Percentiles rank a stretch among this genome's conserved stretches.
phyloP scores from a whole-genome alignment of 2,888 invertebrate genomes.

The Hydrotaea cyrtoneurina region DNA sequence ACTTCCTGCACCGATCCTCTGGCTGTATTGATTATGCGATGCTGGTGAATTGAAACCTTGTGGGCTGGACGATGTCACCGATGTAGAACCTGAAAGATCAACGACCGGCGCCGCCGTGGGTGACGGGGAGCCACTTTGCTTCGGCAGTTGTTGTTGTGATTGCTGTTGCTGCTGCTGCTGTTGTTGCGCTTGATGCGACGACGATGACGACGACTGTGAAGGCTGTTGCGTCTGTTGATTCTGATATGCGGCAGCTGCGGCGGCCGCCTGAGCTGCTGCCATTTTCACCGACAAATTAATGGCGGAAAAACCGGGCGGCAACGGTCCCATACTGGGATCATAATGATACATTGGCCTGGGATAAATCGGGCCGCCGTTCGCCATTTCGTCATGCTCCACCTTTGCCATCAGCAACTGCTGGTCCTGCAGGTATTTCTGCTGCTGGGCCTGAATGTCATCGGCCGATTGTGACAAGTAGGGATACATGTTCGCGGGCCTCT shows the following conservation, averaged over 20 bases:
- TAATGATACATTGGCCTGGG: conserved; percentile 93
- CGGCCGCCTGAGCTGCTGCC: conserved; percentile 80
- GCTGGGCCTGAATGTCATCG: conserved; percentile 83
- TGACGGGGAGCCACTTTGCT: conserved; percentile 84
- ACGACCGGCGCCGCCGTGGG: conserved; percentile 84
- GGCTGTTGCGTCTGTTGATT: conserved; percentile 76
- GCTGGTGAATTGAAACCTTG: conserved; percentile 84
- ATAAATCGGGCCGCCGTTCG: conserved; percentile 85
- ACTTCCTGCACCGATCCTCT: conserved; percentile 83
- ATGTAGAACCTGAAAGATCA: conserved; percentile 90
- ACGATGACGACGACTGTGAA: conserved; percentile 74
- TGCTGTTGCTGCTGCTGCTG: conserved; percentile 81
- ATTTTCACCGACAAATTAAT: conserved; percentile 93
- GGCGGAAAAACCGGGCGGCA: conserved; percentile 89
- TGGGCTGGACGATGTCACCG: conserved; percentile 91
- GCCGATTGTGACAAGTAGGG: conserved; percentile 83
- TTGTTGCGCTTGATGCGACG: conserved; percentile 46
- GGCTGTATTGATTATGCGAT: conserved; percentile 80
- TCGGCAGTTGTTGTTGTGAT: conserved; percentile 74
- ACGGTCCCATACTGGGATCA: conserved; percentile 86
- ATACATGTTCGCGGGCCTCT: conserved; percentile 84
- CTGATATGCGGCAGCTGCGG: conserved; percentile 79
- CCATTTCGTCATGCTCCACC: conserved; percentile 85
- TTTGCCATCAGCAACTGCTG: conserved; percentile 84
- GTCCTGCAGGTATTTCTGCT: conserved; percentile 84